These are phyloP conservation scores for Patiria pectinifera DNA, from an alignment of 53 echinoderm and acorn worm genomes.

Conservation along the genomic window DNA sequence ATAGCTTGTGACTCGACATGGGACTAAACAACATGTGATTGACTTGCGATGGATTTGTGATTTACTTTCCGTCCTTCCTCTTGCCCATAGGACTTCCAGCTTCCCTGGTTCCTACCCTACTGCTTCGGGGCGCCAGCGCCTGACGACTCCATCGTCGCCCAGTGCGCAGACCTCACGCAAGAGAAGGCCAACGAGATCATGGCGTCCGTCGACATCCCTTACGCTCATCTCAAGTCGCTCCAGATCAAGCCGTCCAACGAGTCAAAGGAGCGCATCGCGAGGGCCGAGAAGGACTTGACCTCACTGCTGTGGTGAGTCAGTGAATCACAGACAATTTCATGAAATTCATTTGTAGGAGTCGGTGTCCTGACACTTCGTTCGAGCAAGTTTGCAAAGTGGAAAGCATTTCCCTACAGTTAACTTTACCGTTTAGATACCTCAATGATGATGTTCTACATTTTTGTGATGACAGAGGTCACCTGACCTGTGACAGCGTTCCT, in stretches of 20 bases:
- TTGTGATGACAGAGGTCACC: too few species aligned
- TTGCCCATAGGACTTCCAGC: conserved; percentile 75
- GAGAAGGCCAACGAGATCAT: conserved; percentile 84
- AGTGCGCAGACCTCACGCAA: conserved; percentile 63
- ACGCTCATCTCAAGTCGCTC: conserved; percentile 78
- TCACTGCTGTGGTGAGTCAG: conserved; percentile 82
- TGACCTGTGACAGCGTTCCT: too few species aligned
- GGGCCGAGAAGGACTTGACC: conserved; percentile 75
- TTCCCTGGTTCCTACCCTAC: conserved; percentile 90
- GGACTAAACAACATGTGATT: too few species aligned
- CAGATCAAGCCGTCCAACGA: conserved; percentile 52
- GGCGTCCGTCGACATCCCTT: conserved; percentile 69
- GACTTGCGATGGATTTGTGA: too few species aligned
- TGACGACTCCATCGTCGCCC: conserved; percentile 69
- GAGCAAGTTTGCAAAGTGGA: too few species aligned
- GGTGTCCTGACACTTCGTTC: too few species aligned
- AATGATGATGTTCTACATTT: too few species aligned
- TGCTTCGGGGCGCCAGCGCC: conserved; percentile 93
- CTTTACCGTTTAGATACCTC: too few species aligned
- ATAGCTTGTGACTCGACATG: too few species aligned
- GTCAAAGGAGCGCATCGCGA: conserved; percentile 84
- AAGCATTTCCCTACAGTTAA: too few species aligned
- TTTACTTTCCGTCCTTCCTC: background rate
- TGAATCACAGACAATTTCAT: background rate
- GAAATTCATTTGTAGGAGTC: too few species aligned